Percentiles rank a stretch among this genome's conserved stretches.
Evolutionary conservation across 2,888 invertebrate species (phyloP).

Genomic region (Eilema caniola): DNA sequence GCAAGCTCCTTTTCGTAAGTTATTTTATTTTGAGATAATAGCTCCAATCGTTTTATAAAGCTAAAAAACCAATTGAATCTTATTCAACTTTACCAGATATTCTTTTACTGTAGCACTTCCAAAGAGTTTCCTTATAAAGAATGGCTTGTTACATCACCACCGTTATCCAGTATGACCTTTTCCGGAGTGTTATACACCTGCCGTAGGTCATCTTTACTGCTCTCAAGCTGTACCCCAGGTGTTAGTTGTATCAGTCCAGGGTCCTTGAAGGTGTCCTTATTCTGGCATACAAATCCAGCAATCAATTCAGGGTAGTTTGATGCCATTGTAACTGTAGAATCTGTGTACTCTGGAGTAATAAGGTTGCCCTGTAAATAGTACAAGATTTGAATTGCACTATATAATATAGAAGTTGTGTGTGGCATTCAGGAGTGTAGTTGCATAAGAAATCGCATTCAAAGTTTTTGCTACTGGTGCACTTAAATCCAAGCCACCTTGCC

Average conservation of each 20-base stretch:
- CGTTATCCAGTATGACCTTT: constrained; percentile 91
- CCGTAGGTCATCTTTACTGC: constrained; percentile 91
- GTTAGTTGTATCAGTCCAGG: constrained; percentile 95
- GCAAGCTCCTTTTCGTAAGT: too few relatives aligned
- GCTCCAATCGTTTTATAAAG: too few relatives aligned
- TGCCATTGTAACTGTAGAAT: constrained; percentile 91
- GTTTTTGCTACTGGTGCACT: too few relatives aligned
- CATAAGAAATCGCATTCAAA: too few relatives aligned
- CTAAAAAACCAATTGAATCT: neutral
- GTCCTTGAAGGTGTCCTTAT: constrained; percentile 88
- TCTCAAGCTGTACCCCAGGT: constrained; percentile 94
- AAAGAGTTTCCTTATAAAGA: constrained; percentile 91
- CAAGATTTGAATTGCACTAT: too few relatives aligned
- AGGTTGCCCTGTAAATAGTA: constrained; percentile 71
- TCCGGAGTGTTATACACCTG: constrained; percentile 95
- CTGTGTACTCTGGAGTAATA: constrained; percentile 89
- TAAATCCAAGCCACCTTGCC: too few relatives aligned
- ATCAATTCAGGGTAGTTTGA: constrained; percentile 91
- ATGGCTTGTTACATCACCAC: constrained; percentile 95
- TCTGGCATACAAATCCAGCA: constrained; percentile 96
- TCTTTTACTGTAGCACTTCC: constrained; percentile 84
- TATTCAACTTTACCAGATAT: constrained; percentile 67
- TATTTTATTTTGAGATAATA: too few relatives aligned
- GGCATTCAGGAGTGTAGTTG: too few relatives aligned
- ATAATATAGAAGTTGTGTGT: too few relatives aligned